phyloP scores from a whole-genome alignment of 2,113 vertebrate genomes.

The Psammodynastes pulverulentus region DNA sequence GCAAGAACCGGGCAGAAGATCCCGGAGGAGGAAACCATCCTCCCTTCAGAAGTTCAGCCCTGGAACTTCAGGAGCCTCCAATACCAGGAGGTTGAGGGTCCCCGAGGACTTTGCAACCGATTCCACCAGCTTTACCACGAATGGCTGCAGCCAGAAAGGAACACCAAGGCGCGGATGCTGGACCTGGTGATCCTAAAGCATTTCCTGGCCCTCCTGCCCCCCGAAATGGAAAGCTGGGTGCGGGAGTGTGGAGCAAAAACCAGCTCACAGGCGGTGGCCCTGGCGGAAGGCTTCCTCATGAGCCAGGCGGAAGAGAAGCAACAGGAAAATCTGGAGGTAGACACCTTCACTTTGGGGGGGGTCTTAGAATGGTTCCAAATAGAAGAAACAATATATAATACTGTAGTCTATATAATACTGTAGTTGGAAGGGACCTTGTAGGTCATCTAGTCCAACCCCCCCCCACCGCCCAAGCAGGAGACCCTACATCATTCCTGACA shows the following conservation, averaged over 20 bases:
- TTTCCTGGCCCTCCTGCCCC: background rate
- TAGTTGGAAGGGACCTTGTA: too few relatives aligned
- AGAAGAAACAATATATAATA: background rate
- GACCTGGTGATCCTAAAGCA: background rate
- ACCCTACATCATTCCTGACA: too few relatives aligned
- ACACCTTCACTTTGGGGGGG: background rate
- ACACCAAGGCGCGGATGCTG: background rate
- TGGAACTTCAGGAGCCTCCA: background rate
- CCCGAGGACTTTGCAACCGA: background rate
- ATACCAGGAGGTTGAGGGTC: background rate
- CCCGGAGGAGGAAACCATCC: background rate
- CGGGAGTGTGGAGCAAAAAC: background rate
- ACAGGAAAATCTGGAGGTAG: background rate
- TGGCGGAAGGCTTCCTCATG: background rate
- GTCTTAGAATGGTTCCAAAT: background rate
- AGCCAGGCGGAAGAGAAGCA: background rate
- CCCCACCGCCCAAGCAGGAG: too few relatives aligned
- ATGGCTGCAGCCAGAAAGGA: background rate
- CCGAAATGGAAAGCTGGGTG: background rate
- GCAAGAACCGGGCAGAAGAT: background rate
- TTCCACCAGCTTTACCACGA: background rate
- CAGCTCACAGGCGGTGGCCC: background rate
- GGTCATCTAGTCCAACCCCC: too few relatives aligned
- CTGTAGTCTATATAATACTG: too few relatives aligned
- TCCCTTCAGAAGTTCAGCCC: background rate